Base-by-base conservation (phyloP, 1,140 invertebrate genomes). In the Antheraea pernyi region DNA sequence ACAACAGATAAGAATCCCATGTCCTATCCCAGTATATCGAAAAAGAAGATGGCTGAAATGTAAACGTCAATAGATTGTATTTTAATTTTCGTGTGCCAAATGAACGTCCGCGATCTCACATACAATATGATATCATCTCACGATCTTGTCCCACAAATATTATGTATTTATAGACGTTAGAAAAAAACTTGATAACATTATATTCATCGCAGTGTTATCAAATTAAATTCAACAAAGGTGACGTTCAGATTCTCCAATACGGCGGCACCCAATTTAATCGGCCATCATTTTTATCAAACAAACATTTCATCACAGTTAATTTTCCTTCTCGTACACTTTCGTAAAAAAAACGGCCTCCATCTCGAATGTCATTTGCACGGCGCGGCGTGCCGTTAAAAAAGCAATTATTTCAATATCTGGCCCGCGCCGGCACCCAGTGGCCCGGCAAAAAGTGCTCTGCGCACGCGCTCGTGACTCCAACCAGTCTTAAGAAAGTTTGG, bases 391-490 rank as follows among this genome's bases (percentile, higher is more conserved):
- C 86, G 88, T 89, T 85, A 86, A 90, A 92, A 91, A 92, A 92
- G 90, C 86, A 91, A 91, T 91, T 91, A 91, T 90, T 91, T 87
- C 88, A 89, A 91, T 89, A 91, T 85, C 86, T 84, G 81, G 85
- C 83, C 82, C 82, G 85, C 85, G 85, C 83, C 80, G 81, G 86
- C 84, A 84, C 83, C 85, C 86, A 81, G 67, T 72, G 62, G 42
- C 62, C 59, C 66, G 71, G 75, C 88, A 91, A 91, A 91, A 91
- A 91, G 80, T 79, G 81, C 19, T 37, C 69, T 36, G 74, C 78
- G 87, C 89, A 91, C 89, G 89, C 85, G 88, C 89, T 68, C 85
- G 79, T 82, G 84, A 82, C 84, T 88, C 77, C 62, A 74, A 73
- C 75, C 74, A 70, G 70, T 68, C 70, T 69, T 75, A 87, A 87